These are phyloP conservation scores for Lasioglossum leucozonium DNA, from an alignment of 2,888 invertebrate genomes.

Conservation along the genomic window DNA sequence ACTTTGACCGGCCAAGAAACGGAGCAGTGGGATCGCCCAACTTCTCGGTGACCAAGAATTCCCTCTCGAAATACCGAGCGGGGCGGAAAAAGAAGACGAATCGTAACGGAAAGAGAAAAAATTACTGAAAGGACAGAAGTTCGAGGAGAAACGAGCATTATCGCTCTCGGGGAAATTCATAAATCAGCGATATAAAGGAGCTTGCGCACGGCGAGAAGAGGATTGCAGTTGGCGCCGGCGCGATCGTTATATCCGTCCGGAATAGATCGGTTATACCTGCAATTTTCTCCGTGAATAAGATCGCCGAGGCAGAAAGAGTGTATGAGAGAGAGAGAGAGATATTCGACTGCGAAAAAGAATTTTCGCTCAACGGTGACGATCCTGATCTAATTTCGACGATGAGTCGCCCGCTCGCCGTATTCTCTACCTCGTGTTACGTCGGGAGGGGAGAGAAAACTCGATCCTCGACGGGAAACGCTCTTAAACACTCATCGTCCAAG, in stretches of 20 bases:
- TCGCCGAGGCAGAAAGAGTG: not conserved
- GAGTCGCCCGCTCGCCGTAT: constrained; percentile 26
- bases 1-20: not conserved
- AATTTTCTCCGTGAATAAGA: constrained; percentile 37
- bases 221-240: not conserved
- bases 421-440: constrained; percentile 2
- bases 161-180: constrained; percentile 14
- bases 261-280: constrained; percentile 49
- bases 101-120: not conserved
- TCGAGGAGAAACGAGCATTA: constrained; percentile 2
- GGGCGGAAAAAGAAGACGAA: not conserved
- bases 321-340: not conserved
- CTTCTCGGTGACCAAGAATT: not conserved
- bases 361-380: constrained; percentile 52
- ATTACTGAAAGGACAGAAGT: not conserved
- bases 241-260: constrained; percentile 22
- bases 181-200: constrained; percentile 18
- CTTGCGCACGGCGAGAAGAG: not conserved
- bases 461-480: not conserved
- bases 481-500: not conserved
- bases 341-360: constrained; percentile 47
- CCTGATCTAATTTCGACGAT: constrained; percentile 62
- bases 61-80: not conserved
- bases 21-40: not conserved
- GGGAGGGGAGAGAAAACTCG: constrained; percentile 14